Conservation (phyloP, 2,113 vertebrate species). For the Sylvietta virens region DNA sequence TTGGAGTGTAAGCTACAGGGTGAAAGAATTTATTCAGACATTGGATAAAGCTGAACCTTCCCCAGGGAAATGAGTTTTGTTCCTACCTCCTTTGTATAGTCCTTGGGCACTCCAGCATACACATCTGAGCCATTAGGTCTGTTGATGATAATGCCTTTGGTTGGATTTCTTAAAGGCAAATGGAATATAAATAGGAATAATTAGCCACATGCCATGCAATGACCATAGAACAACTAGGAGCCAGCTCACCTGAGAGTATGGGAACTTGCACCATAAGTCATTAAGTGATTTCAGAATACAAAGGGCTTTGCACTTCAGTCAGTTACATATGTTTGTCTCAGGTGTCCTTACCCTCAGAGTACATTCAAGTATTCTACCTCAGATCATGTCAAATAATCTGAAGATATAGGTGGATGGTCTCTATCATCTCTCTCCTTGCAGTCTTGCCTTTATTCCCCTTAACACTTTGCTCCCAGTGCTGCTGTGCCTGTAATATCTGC, state of each 20-base stretch:
- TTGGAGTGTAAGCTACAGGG: neutral
- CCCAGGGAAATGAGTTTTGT: neutral
- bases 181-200: neutral
- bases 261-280: neutral
- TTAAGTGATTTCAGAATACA: neutral
- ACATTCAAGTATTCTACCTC: neutral
- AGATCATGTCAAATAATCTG: neutral
- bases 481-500: neutral
- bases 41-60: neutral
- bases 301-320: neutral
- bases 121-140: constrained; percentile 90
- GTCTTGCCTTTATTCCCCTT: neutral
- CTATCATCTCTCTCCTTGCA: neutral
- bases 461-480: neutral
- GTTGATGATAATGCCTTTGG: constrained; percentile 89
- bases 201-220: neutral
- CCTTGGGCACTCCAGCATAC: constrained; percentile 88
- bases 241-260: neutral
- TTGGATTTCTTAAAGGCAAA: constrained; percentile 85
- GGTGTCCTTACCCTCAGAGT: neutral
- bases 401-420: neutral
- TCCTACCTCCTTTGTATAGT: constrained; percentile 85
- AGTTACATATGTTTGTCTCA: neutral
- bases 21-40: neutral
- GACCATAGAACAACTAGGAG: neutral